Evolutionary conservation across 2,888 invertebrate genomes (phyloP).

Genomic region (Drosophila niveifrons): DNA sequence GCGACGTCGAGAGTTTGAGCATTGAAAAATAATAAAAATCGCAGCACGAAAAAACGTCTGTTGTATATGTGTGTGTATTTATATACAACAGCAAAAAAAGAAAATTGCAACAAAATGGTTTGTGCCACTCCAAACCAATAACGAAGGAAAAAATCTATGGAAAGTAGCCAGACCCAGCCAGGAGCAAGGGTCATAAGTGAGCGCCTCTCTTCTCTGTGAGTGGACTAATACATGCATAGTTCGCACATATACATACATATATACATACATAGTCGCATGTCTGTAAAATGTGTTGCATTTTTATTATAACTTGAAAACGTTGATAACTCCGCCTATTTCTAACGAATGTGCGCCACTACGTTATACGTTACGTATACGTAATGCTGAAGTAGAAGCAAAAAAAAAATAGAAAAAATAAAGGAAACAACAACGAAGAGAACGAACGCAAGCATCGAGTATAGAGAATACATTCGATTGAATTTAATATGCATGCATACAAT

Average conservation of each 20-base stretch:
- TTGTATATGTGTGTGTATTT: slow-evolving; percentile 48
- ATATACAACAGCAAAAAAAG: slow-evolving; percentile 30
- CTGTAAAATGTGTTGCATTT: slow-evolving; percentile 83
- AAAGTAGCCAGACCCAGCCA: slow-evolving; percentile 72
- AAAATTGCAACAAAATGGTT: slow-evolving; percentile 51
- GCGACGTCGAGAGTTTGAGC: slow-evolving; percentile 78
- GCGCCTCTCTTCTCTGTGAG: slow-evolving; percentile 41
- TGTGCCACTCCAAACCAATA: slow-evolving; percentile 78
- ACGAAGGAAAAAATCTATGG: slow-evolving; percentile 83
- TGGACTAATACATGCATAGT: slow-evolving; percentile 37
- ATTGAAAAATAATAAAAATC: slow-evolving; percentile 79
- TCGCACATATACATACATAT: slow-evolving; percentile 36
- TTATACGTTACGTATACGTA: slow-evolving; percentile 70
- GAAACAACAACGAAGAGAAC: slow-evolving; percentile 6
- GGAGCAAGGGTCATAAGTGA: slow-evolving; percentile 57
- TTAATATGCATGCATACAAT: slow-evolving; percentile 84
- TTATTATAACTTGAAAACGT: slow-evolving; percentile 85
- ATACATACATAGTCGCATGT: slow-evolving; percentile 62
- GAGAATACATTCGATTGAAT: slow-evolving; percentile 84
- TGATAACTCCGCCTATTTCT: slow-evolving; percentile 85
- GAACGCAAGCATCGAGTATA: slow-evolving; percentile 66
- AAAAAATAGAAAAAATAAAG: slow-evolving; percentile 10
- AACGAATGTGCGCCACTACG: slow-evolving; percentile 67
- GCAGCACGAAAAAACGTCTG: slow-evolving; percentile 52
- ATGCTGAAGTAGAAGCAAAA: slow-evolving; percentile 43